Conservation (phyloP, 2,113 vertebrate species). For the Lophochroa leadbeateri region DNA sequence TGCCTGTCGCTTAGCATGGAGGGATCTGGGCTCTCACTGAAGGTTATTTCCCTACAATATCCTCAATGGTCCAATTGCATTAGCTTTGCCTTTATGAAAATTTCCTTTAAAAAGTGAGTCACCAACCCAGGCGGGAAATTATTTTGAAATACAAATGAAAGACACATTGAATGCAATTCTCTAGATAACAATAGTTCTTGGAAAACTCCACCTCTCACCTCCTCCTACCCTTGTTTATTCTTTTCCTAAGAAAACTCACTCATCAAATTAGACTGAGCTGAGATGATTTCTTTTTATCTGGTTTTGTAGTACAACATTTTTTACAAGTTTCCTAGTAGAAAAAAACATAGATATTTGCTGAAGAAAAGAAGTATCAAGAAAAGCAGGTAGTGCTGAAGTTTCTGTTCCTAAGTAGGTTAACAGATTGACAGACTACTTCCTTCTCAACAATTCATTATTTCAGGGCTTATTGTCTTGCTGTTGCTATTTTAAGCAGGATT, state of each 20-base stretch:
- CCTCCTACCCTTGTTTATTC: slow-evolving; percentile 26
- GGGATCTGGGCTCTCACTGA: background rate
- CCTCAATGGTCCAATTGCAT: slow-evolving; percentile 22
- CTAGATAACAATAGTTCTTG: slow-evolving; percentile 19
- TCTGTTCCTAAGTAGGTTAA: slow-evolving; percentile 44
- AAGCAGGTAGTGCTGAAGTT: background rate
- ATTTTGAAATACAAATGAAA: slow-evolving; percentile 49
- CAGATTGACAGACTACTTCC: slow-evolving; percentile 78
- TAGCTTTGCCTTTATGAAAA: slow-evolving; percentile 46
- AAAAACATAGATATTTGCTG: background rate
- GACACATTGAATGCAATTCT: slow-evolving; percentile 12
- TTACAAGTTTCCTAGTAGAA: slow-evolving; percentile 17
- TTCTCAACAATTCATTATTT: slow-evolving; percentile 72
- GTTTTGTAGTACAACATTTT: background rate
- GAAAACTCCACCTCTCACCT: slow-evolving; percentile 36
- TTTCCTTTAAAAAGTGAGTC: slow-evolving; percentile 52
- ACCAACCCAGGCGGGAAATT: background rate
- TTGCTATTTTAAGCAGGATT: slow-evolving; percentile 70
- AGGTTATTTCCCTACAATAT: background rate
- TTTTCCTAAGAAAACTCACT: slow-evolving; percentile 1
- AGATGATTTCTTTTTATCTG: background rate
- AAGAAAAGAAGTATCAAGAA: slow-evolving; percentile 27
- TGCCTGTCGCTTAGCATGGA: background rate
- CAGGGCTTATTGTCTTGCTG: slow-evolving; percentile 61
- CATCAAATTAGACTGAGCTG: background rate